A percentile compares a stretch with the other conserved stretches of the same genome.
These are phyloP conservation scores for Electrona antarctica DNA, from an alignment of 2,113 vertebrate species.

Conservation along the genomic window DNA sequence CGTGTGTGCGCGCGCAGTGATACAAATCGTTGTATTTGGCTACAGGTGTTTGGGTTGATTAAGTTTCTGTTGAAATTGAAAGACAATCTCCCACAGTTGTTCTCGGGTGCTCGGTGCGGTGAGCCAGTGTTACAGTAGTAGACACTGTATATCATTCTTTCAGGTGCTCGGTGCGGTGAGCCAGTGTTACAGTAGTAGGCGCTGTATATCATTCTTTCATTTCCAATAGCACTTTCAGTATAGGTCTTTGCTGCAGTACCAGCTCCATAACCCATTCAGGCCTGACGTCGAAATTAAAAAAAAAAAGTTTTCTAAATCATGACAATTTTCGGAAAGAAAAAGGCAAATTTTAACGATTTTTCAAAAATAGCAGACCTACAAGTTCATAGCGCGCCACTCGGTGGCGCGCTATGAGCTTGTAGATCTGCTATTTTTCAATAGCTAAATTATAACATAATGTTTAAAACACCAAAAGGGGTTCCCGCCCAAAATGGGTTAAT, in stretches of 20 bases:
- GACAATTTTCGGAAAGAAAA: too few relatives aligned
- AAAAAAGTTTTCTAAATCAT: too few relatives aligned
- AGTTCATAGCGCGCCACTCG: too few relatives aligned
- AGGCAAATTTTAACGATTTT: too few relatives aligned
- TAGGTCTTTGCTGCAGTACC: constrained; percentile 8
- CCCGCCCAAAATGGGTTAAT: too few relatives aligned
- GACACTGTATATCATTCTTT: neutral
- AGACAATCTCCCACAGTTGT: constrained; percentile 1
- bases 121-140: constrained; percentile 5
- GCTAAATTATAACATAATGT: too few relatives aligned
- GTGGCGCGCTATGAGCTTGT: too few relatives aligned
- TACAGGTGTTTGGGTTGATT: constrained; percentile 25
- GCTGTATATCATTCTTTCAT: neutral
- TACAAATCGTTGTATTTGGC: constrained; percentile 22
- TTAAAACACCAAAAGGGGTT: too few relatives aligned
- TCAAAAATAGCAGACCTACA: too few relatives aligned
- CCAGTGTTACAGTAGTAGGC: neutral
- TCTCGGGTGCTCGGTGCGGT: neutral
- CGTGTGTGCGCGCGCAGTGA: neutral
- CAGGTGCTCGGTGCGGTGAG: neutral
- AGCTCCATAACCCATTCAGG: too few relatives aligned
- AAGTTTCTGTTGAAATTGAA: constrained; percentile 28
- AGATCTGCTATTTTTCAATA: too few relatives aligned
- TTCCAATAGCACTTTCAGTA: constrained; percentile 28
- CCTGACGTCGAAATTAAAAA: too few relatives aligned